Evolutionary conservation across 1,140 invertebrate species (phyloP), one percentile per base, ranked within the genome.

Genomic region (Diprion similis): DNA sequence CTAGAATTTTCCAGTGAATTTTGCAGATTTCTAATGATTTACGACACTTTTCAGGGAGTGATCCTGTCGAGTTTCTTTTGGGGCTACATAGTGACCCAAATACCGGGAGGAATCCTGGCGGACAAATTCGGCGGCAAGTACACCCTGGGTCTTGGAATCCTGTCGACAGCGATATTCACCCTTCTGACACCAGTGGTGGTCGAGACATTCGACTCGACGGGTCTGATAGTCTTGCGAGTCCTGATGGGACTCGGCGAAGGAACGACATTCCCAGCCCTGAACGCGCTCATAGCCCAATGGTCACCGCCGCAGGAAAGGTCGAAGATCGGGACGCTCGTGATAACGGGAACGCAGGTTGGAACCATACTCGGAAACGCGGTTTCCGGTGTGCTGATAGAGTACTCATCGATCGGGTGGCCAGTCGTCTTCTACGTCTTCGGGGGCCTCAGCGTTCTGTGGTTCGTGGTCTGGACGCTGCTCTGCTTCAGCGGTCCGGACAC

Each of bases 401-500:
- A 91, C 71, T 86, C 88, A 70, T 86, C 88, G 1, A 37, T 37
- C 1, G 24, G 24, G 24, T 37, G 24, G 24, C 24, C 24, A 6
- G 7, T 37, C 24, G 24, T 37, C 24, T 37, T 37, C 24, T 37
- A 37, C 24, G 24, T 37, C 7, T 37, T 3, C 24, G 24, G 24
- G 1, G 24, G 24, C 24, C 66, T 87, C 4, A 89, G 89, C 46
- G 17, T 90, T 0, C 10, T 86, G 0, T 83, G 81, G 73, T 87
- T 86, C 51, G 46, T 80, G 0, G 64, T 90, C 0, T 84, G 89
- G 75, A 81, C 85, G 18, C 74, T 92, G 59, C 80, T 94, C 19
- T 93, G 92, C 84, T 94, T 92, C 84, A 93, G 90, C 73, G 90
- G 92, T 71, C 96, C 96, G n/a, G 89, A 89, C n/a, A 86, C 89